Conservation (phyloP, 1,140 invertebrate genomes). For the Arion vulgaris region DNA sequence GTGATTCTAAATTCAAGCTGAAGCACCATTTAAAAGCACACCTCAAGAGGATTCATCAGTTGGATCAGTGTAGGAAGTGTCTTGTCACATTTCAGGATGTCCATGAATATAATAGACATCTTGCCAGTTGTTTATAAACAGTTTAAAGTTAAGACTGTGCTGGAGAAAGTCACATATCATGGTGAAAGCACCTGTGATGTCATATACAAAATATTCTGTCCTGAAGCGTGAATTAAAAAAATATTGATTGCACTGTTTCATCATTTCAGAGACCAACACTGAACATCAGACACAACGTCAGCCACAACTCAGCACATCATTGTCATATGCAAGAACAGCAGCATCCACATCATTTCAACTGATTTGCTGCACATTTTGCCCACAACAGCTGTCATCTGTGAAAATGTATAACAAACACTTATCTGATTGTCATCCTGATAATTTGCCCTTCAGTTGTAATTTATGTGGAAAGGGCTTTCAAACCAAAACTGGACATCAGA, state of each 20-base stretch:
- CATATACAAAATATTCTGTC: no score
- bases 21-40: conserved; percentile 22
- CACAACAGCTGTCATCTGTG: background rate
- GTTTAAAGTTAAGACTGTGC: background rate
- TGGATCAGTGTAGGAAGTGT: conserved; percentile 25
- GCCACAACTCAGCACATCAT: background rate
- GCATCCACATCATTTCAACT: background rate
- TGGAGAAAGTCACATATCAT: background rate
- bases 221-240: no score
- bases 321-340: background rate
- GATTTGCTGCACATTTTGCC: conserved; percentile 6
- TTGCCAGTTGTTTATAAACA: conserved; percentile 1
- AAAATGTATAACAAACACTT: conserved; percentile 22
- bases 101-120: conserved; percentile 12
- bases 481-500: conserved; percentile 20
- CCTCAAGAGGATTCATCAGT: conserved; percentile 28
- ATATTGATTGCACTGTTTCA: conserved; percentile 4
- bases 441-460: background rate
- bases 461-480: conserved; percentile 19
- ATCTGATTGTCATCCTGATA: conserved; percentile 17
- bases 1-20: conserved; percentile 32
- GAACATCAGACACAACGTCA: background rate
- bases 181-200: no score
- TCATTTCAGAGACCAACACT: background rate
- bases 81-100: conserved; percentile 8